phyloP scores from a whole-genome alignment of 2,797 vertebrate species.

The Gouania willdenowi region DNA sequence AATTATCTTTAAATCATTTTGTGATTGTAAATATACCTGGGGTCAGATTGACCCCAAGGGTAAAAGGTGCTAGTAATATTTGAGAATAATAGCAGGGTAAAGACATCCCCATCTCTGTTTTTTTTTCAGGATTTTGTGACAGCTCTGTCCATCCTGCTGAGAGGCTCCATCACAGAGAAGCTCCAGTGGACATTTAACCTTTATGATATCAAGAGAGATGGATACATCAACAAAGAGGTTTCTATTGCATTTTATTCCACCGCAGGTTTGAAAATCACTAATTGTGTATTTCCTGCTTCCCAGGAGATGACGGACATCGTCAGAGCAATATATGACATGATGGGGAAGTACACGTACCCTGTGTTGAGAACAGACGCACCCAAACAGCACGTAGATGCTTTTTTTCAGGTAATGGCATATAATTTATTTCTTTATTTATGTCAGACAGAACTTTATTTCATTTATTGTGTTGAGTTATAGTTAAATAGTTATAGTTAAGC shows the following conservation, averaged over 20 bases:
- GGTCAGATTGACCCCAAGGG: too few relatives aligned
- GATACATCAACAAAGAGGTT: slow-evolving; percentile 93
- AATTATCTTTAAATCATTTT: too few relatives aligned
- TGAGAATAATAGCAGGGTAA: too few relatives aligned
- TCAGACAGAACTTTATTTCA: too few relatives aligned
- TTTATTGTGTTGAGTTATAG: too few relatives aligned
- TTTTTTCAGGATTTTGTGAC: slow-evolving; percentile 88
- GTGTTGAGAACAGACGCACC: slow-evolving; percentile 89
- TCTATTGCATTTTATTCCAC: too few relatives aligned
- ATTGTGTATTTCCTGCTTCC: background rate
- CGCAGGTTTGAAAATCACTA: background rate
- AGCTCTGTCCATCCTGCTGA: slow-evolving; percentile 89
- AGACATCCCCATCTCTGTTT: too few relatives aligned
- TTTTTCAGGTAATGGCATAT: slow-evolving; percentile 97
- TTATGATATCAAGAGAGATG: slow-evolving; percentile 96
- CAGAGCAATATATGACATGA: slow-evolving; percentile 97
- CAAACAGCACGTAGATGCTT: slow-evolving; percentile 90
- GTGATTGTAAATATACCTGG: too few relatives aligned
- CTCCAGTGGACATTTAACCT: slow-evolving; percentile 96
- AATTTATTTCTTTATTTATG: background rate
- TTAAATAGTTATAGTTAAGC: too few relatives aligned
- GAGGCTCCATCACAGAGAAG: slow-evolving; percentile 91
- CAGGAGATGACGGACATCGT: slow-evolving; percentile 97
- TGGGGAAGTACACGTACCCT: slow-evolving; percentile 95
- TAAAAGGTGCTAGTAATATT: too few relatives aligned